Evolutionary conservation across 2,113 vertebrate species (phyloP), one percentile per base, ranked within the genome.

Genomic region (Epinephelus fuscoguttatus): DNA sequence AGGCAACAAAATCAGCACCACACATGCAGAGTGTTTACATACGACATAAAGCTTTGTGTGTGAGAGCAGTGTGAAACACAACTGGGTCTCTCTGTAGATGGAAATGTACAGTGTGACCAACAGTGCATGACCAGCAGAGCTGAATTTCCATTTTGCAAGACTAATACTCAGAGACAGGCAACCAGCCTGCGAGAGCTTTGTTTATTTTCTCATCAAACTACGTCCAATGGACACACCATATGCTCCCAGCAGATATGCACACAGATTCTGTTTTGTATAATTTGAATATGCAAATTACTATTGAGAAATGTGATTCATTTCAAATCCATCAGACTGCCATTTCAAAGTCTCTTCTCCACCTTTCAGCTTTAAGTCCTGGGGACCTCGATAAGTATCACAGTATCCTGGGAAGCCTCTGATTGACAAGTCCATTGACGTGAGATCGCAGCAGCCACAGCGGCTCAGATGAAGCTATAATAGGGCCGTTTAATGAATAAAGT

Each of bases 381-480:
- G 27, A 76, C 59, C 47, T 63, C 4, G 78, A 81, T 78, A n/a
- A n/a, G 57, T 76, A 84, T 89, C 66, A 21, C 77, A 50, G 63
- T 30, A 33, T 85, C 79, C 70, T 17, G 42, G 53, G 70, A 75
- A 80, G 45, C n/a, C 68, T 42, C 27, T 89, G 88, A 93, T 57
- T 91, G 91, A 93, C 91, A 91, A 70, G 81, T 89, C 68, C 70
- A 89, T 79, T 83, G 91, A 79, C 69, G 79, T 14, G 2, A 77
- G 80, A 81, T 70, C 17, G 59, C 73, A 70, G 72, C 66, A 27
- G 75, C 79, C 12, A 1, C 25, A 1, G 52, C 4, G 6, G 63
- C 67, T 63, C 82, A 86, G 76, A 81, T 70, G 80, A 80, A 81
- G 78, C 70, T 89, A 79, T 88, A 90, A 94, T 86, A 60, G 88